Conservation (phyloP, 2,113 vertebrate genomes). For the Elephas maximus region DNA sequence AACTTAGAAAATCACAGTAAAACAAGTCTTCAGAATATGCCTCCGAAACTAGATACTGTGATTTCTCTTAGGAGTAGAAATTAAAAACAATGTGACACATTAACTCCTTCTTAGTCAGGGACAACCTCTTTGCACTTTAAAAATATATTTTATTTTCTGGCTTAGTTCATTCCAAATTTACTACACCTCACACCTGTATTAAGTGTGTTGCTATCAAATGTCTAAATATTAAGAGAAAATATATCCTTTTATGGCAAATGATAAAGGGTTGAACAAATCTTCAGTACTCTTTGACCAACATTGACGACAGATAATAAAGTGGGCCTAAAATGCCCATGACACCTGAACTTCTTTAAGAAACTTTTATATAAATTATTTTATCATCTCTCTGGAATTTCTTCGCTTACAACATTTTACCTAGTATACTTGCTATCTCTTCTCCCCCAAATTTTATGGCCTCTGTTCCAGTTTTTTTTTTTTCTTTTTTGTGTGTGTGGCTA, state of each 20-base stretch:
- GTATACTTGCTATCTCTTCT: not conserved
- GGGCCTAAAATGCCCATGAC: slow-evolving; percentile 21
- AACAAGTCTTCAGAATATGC: slow-evolving; percentile 72
- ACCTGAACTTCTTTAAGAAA: slow-evolving; percentile 59
- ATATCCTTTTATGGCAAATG: slow-evolving; percentile 35
- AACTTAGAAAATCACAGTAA: slow-evolving; percentile 75
- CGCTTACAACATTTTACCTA: slow-evolving; percentile 53
- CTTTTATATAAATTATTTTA: slow-evolving; percentile 14
- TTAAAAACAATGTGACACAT: slow-evolving; percentile 74
- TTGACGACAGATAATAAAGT: slow-evolving; percentile 36
- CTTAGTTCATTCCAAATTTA: slow-evolving; percentile 64
- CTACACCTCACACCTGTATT: not conserved
- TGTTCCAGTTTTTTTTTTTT: not conserved
- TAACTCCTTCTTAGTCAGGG: slow-evolving; percentile 65
- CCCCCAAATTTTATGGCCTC: not conserved
- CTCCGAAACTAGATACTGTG: slow-evolving; percentile 71
- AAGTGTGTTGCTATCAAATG: slow-evolving; percentile 52
- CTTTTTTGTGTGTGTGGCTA: not conserved
- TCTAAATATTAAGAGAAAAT: slow-evolving; percentile 56
- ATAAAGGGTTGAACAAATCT: slow-evolving; percentile 49
- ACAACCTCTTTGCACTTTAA: slow-evolving; percentile 59
- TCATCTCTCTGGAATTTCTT: slow-evolving; percentile 52
- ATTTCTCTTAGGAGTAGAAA: slow-evolving; percentile 73
- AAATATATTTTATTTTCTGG: slow-evolving; percentile 67
- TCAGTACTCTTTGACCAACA: slow-evolving; percentile 57